Base-by-base conservation (phyloP, 2,888 invertebrate species). In the Papilio demoleus region DNA sequence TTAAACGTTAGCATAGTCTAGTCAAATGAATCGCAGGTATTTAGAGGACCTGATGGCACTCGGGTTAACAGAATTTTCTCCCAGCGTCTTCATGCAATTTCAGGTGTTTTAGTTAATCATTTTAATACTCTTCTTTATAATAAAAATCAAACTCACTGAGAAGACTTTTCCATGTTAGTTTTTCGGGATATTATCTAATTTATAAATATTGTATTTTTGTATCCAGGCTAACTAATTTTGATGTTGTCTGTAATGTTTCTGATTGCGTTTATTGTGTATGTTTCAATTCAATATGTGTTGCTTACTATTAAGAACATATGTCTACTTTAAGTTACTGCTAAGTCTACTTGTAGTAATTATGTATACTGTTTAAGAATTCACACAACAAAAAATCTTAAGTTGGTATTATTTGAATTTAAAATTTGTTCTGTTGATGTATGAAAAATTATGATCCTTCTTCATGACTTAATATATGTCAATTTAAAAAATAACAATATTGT, bases 1-100 rank as follows among this genome's bases (percentile, higher is more conserved):
- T 82, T 88, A 85, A 85, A 82, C 75, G 78, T 82, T 87, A 87
- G 81, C 78, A 80, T 89, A 89, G 84, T 83, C 77, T 88, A 88
- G 86, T 81, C 70, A 82, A 87, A 84, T 83, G 80, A 78, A 77
- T 77, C 77, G 76, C 76, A 79, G 84, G 80, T 79, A 72, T 74
- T 70, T 70, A 78, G 72, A 75, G 75, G 73, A 81, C 76, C 76
- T 75, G 78, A 59, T 74, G 84, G 86, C 84, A 83, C 86, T 88
- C 83, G 85, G 85, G 78, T 24, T 66, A 12, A 58, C 47, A 17
- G 5, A 45, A 0, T 45, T 42, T 69, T 56, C 56, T 60, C 56
- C 11, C 27, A 50, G 27, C 8, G 42, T 56, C 45, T 68, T 40
- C 64, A 53, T 27, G 14, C 27, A 38, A 62, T 70, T 65, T 17